These are phyloP conservation scores for Drosophila recens DNA, from an alignment of 2,888 invertebrate species.

Conservation along the genomic window DNA sequence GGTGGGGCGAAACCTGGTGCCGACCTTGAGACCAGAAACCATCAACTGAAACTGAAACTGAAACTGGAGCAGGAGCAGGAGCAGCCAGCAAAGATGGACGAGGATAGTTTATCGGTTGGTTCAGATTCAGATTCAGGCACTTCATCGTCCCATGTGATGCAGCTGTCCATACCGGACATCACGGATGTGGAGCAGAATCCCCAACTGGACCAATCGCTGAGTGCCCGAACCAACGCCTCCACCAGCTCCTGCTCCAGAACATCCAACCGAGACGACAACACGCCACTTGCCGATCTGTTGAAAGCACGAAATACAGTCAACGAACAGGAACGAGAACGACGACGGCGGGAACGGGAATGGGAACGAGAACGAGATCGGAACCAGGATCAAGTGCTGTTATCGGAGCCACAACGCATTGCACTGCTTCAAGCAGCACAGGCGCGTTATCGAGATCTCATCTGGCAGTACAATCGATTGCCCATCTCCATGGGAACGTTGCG, in stretches of 20 bases:
- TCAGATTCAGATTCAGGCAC: neutral
- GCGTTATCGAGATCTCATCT: slow-evolving; percentile 47
- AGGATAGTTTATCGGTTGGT: neutral
- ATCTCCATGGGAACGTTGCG: slow-evolving; percentile 61
- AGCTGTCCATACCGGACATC: slow-evolving; percentile 60
- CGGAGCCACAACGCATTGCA: slow-evolving; percentile 42
- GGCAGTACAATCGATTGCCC: slow-evolving; percentile 65
- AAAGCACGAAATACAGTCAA: neutral
- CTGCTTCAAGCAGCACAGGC: slow-evolving; percentile 35
- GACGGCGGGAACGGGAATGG: neutral
- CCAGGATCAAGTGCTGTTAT: slow-evolving; percentile 22
- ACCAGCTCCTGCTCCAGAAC: slow-evolving; percentile 8
- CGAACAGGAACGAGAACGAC: neutral
- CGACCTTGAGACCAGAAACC: neutral
- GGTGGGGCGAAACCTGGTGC: neutral
- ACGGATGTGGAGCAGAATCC: slow-evolving; percentile 62
- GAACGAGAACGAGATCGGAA: neutral
- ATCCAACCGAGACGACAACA: neutral
- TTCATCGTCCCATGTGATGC: slow-evolving; percentile 25
- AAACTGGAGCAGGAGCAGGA: neutral
- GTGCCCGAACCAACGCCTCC: slow-evolving; percentile 44
- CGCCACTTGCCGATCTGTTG: neutral
- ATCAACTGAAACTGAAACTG: no score
- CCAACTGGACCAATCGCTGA: slow-evolving; percentile 40
- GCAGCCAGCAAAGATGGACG: neutral